phyloP scores from a whole-genome alignment of 2,797 vertebrate genomes.

The Chelon auratus region DNA sequence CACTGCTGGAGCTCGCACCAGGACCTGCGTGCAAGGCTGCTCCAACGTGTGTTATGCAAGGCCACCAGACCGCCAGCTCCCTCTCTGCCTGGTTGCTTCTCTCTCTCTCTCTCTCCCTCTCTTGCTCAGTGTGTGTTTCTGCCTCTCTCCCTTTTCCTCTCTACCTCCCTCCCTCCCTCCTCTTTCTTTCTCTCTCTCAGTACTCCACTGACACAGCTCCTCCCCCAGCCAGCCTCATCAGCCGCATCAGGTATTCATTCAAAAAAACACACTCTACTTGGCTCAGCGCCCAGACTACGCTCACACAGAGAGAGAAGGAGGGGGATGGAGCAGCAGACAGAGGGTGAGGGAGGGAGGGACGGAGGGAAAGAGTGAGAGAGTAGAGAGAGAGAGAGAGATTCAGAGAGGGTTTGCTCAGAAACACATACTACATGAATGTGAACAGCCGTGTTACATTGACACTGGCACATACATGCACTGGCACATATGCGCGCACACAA shows the following conservation, averaged over 20 bases:
- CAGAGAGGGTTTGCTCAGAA: conserved; percentile 71
- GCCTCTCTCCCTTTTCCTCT: conserved; percentile 49
- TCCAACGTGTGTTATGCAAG: conserved; percentile 88
- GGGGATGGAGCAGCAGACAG: conserved; percentile 67
- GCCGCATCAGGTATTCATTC: conserved; percentile 97
- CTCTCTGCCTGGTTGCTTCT: conserved; percentile 80
- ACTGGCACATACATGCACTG: conserved; percentile 38
- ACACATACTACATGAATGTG: conserved; percentile 68
- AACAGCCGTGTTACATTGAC: conserved; percentile 58
- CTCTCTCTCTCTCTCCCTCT: conserved; percentile 54
- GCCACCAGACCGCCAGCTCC: conserved; percentile 88
- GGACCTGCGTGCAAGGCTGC: conserved; percentile 82
- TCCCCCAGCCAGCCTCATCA: conserved; percentile 91
- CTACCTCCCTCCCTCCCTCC: conserved; percentile 41
- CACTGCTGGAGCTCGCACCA: conserved; percentile 82
- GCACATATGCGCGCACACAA: conserved; percentile 38
- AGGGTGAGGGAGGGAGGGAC: conserved; percentile 48
- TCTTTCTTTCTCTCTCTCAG: conserved; percentile 77
- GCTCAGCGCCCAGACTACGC: conserved; percentile 85
- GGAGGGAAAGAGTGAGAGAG: conserved; percentile 47
- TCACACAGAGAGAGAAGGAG: conserved; percentile 70
- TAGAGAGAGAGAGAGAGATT: conserved; percentile 63
- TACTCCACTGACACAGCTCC: conserved; percentile 88
- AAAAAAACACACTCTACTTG: conserved; percentile 88
- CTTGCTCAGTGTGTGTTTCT: conserved; percentile 39